Evolutionary conservation across 2,113 vertebrate genomes (phyloP).

Genomic region (Casuarius casuarius): DNA sequence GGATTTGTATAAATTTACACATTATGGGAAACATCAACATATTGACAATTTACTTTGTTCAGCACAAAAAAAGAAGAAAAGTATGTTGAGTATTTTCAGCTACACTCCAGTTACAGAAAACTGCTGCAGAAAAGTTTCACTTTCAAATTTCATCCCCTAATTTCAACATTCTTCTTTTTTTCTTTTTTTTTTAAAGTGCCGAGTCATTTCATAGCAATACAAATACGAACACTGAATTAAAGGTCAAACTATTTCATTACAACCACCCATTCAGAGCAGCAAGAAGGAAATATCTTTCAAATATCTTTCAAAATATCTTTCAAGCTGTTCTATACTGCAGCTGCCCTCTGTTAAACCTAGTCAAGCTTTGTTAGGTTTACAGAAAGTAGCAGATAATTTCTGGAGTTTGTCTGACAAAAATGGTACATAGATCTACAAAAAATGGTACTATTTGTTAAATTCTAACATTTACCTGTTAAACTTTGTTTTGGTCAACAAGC

Average conservation of each 20-base stretch:
- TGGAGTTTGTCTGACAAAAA: not conserved
- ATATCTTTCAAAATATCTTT: conserved; percentile 32
- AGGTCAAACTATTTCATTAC: conserved; percentile 57
- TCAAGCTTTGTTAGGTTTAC: not conserved
- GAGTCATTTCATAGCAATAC: not conserved
- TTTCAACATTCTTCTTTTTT: not conserved
- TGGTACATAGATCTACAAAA: not conserved
- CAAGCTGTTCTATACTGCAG: conserved; percentile 3
- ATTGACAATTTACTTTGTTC: not conserved
- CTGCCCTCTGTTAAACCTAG: conserved; percentile 42
- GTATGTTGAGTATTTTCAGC: not conserved
- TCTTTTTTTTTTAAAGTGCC: not conserved
- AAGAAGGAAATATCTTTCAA: conserved; percentile 36
- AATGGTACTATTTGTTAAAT: not conserved
- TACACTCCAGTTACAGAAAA: not conserved
- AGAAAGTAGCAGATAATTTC: not conserved
- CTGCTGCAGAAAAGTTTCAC: not conserved
- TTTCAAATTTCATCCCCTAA: not conserved
- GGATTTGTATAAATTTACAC: not conserved
- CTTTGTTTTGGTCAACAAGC: not conserved
- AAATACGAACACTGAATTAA: conserved; percentile 13
- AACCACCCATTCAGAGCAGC: not conserved
- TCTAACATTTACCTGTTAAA: not conserved
- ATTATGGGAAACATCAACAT: not conserved
- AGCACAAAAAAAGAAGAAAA: not conserved